These are phyloP conservation scores for Andinoacara biseriatus DNA, from an alignment of 2,113 vertebrate species.

Conservation along the genomic window DNA sequence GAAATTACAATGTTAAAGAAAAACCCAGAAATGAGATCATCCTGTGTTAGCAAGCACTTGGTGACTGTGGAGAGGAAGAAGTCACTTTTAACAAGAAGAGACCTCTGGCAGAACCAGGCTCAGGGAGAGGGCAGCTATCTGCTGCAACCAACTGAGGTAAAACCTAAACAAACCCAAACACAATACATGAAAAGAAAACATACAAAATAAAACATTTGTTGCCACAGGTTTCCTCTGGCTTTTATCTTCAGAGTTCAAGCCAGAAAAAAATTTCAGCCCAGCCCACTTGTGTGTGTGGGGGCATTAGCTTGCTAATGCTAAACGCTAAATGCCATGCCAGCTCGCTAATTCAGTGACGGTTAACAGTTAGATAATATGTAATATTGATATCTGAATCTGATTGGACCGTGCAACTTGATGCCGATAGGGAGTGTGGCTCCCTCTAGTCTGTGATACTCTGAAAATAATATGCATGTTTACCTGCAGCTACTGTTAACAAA, in stretches of 20 bases:
- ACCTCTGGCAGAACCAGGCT: neutral
- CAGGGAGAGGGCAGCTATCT: neutral
- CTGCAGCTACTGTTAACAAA: no score
- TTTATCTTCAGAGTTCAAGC: neutral
- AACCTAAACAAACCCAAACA: neutral
- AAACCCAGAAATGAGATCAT: neutral
- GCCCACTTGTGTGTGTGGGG: no score
- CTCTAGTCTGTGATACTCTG: no score
- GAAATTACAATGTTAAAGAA: neutral
- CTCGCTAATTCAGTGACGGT: no score
- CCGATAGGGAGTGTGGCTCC: no score
- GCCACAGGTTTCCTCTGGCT: neutral
- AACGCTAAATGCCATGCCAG: no score
- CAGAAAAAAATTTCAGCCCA: no score
- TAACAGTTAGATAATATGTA: no score
- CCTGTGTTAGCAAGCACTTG: neutral
- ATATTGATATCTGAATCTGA: no score
- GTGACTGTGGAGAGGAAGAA: neutral
- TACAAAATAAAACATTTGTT: neutral
- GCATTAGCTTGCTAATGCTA: no score
- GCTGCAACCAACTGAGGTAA: neutral
- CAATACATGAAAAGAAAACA: neutral
- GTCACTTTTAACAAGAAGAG: neutral
- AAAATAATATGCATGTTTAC: no score
- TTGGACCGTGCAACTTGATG: no score